These are phyloP conservation scores for Cylas formicarius DNA, from an alignment of 1,140 invertebrate species.

Conservation along the genomic window DNA sequence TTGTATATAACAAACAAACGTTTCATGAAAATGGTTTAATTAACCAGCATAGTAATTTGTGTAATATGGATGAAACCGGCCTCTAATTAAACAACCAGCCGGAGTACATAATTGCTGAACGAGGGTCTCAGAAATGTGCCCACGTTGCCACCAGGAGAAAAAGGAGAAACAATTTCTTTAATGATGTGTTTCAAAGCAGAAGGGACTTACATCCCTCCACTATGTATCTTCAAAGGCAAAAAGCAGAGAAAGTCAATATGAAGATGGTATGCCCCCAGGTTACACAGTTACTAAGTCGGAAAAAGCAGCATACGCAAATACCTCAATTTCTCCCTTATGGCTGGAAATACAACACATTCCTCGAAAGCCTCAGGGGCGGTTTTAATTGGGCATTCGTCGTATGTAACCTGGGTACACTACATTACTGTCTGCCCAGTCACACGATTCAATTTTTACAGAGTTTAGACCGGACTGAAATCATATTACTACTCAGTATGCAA, in stretches of 20 bases:
- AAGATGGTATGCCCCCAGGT: conserved; percentile 34
- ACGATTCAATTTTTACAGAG: neutral
- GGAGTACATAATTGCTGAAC: conserved; percentile 32
- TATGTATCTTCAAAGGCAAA: conserved; percentile 37
- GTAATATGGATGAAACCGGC: too few relatives aligned
- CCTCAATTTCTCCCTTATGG: conserved; percentile 40
- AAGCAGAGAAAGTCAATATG: conserved; percentile 35
- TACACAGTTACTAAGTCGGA: conserved; percentile 34
- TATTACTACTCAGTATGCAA: conserved; percentile 19
- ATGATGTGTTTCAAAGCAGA: conserved; percentile 32
- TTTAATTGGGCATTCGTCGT: conserved; percentile 23
- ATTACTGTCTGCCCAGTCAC: neutral
- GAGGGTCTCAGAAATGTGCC: conserved; percentile 33
- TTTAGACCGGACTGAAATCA: conserved; percentile 7
- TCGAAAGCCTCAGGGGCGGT: conserved; percentile 21
- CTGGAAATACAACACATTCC: conserved; percentile 32
- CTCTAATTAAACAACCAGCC: conserved; percentile 32
- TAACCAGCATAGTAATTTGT: conserved; percentile 23
- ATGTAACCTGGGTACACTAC: conserved; percentile 2
- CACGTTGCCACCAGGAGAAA: conserved; percentile 32
- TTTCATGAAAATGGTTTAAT: conserved; percentile 23
- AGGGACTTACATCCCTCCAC: conserved; percentile 32
- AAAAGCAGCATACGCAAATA: conserved; percentile 38
- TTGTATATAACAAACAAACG: conserved; percentile 12
- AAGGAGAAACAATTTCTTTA: conserved; percentile 37